Evolutionary conservation across 2,113 vertebrate genomes (phyloP).

Genomic region (Hypocryptadius cinnamomeus): DNA sequence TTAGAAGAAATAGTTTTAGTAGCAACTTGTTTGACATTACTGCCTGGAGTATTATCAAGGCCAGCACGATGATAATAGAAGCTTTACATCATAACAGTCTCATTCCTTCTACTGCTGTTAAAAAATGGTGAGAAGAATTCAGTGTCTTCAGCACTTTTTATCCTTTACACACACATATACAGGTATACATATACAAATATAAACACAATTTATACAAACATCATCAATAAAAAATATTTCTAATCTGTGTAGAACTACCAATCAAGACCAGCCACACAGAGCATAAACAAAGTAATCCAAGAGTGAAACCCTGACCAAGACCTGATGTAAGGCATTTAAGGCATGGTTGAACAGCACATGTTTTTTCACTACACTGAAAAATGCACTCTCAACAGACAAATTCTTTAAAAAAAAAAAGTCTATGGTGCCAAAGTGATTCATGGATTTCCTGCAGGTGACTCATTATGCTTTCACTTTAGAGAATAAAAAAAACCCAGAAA

Average conservation of each 20-base stretch:
- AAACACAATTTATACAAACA: background rate
- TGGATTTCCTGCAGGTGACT: slow-evolving; percentile 36
- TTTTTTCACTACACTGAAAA: background rate
- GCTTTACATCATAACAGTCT: background rate
- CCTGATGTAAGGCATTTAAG: background rate
- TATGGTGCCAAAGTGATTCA: background rate
- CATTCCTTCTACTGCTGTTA: background rate
- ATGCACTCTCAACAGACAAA: background rate
- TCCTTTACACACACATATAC: background rate
- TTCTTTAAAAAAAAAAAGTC: background rate
- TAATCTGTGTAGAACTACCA: background rate
- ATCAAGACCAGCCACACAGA: background rate
- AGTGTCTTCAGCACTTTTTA: background rate
- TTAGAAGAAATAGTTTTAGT: background rate
- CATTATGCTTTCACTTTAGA: slow-evolving; percentile 46
- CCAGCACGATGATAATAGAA: background rate
- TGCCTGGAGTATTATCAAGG: background rate
- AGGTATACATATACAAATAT: background rate
- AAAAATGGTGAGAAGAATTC: background rate
- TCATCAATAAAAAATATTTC: background rate
- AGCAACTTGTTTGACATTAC: background rate
- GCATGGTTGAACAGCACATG: background rate
- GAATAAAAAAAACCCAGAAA: background rate
- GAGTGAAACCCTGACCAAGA: background rate
- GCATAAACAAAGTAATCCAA: background rate